A percentile compares a stretch with the other conserved stretches of the same genome.
Evolutionary conservation across 2,888 invertebrate species (phyloP).

Genomic region (Linnaemya vulpina): DNA sequence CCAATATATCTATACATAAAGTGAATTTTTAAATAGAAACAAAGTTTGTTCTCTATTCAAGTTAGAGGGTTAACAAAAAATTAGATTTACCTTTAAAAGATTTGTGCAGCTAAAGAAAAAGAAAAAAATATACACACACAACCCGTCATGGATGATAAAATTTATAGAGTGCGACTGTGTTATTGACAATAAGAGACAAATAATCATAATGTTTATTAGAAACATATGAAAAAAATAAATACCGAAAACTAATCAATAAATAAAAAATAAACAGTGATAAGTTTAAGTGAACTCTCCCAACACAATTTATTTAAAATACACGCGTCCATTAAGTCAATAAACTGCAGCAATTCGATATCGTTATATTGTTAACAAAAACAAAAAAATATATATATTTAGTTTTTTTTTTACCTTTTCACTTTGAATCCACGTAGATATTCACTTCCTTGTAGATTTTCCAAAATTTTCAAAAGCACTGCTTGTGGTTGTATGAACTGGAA

Average conservation of each 20-base stretch:
- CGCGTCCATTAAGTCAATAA: slow-evolving; percentile 32
- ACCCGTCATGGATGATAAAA: slow-evolving; percentile 39
- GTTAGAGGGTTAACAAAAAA: not conserved
- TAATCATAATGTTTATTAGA: not conserved
- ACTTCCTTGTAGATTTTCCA: slow-evolving; percentile 58
- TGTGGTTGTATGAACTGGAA: slow-evolving; percentile 22
- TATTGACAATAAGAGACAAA: not conserved
- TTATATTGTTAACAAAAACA: not conserved
- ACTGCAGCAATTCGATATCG: not conserved
- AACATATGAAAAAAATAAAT: not conserved
- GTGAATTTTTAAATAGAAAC: too few relatives aligned
- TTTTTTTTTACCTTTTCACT: slow-evolving; percentile 23
- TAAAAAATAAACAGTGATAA: not conserved
- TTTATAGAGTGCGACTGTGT: slow-evolving; percentile 61
- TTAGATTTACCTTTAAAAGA: slow-evolving; percentile 3
- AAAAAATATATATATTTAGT: slow-evolving; percentile 19
- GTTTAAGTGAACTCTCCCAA: not conserved
- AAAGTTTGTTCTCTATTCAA: too few relatives aligned
- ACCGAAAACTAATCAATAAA: not conserved
- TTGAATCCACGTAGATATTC: slow-evolving; percentile 30
- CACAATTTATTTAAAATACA: slow-evolving; percentile 9
- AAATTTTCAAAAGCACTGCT: slow-evolving; percentile 19
- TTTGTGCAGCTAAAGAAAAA: not conserved
- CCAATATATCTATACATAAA: too few relatives aligned
- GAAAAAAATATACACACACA: too few relatives aligned